Percentiles rank a stretch among this genome's conserved stretches.
Conservation (phyloP, 2,113 vertebrate species). For the Channa maculata region DNA sequence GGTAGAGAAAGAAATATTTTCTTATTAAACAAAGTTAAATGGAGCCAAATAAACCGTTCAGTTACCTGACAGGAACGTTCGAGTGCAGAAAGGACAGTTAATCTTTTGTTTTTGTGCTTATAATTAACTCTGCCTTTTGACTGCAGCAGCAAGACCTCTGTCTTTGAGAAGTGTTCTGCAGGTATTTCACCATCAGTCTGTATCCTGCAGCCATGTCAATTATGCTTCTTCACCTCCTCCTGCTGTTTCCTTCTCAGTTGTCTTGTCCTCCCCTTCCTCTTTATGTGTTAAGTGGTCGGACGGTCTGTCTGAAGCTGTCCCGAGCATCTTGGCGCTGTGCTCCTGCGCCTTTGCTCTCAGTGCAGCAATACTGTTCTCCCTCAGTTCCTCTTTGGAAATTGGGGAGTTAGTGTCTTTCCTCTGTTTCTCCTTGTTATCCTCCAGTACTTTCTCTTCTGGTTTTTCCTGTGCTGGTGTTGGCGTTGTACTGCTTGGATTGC, state of each 20-base stretch:
- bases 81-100: background rate
- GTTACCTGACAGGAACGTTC: background rate
- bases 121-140: too few species aligned
- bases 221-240: slow-evolving; percentile 44
- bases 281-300: slow-evolving; percentile 72
- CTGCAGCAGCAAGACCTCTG: background rate
- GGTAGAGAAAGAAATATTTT: too few species aligned
- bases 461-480: slow-evolving; percentile 86
- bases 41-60: background rate
- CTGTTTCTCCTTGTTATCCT: slow-evolving; percentile 74
- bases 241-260: slow-evolving; percentile 71
- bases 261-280: slow-evolving; percentile 75
- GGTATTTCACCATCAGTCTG: background rate
- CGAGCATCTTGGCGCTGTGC: slow-evolving; percentile 96
- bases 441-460: slow-evolving; percentile 81
- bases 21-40: background rate
- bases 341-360: slow-evolving; percentile 97
- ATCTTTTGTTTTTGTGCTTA: too few species aligned
- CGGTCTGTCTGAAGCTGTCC: slow-evolving; percentile 81
- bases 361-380: slow-evolving; percentile 96
- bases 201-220: slow-evolving; percentile 17
- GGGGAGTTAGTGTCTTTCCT: slow-evolving; percentile 79
- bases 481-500: slow-evolving; percentile 84
- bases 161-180: slow-evolving; percentile 4
- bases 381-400: slow-evolving; percentile 95